A percentile compares a stretch with the other conserved stretches of the same genome.
Conservation (phyloP, 37 sponge, comb jelly and placozoan species). For the Beroe ovata region DNA sequence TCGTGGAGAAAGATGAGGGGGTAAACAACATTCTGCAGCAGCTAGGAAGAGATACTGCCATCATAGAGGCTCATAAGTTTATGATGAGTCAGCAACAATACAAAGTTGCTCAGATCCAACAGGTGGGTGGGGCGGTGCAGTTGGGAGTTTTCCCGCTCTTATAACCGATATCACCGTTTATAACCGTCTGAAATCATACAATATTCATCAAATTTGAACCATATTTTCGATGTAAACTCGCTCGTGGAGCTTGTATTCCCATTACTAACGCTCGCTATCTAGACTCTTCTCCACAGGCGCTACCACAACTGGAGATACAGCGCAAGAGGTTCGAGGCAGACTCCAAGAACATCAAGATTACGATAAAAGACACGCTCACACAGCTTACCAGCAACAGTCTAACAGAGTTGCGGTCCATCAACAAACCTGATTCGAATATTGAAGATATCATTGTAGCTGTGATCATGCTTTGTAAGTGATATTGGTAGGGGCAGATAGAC, state of each 20-base stretch:
- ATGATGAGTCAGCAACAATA: conserved; percentile 73
- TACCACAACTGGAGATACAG: conserved; percentile 49
- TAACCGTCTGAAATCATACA: too few relatives aligned
- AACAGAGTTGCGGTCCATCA: conserved; percentile 75
- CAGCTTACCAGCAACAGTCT: conserved; percentile 64
- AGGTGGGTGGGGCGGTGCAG: too few relatives aligned
- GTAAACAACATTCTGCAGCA: conserved; percentile 74
- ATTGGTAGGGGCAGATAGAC: too few relatives aligned
- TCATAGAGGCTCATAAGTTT: conserved; percentile 76
- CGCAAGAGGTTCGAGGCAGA: conserved; percentile 33
- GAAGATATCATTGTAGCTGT: conserved; percentile 82
- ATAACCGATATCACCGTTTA: too few relatives aligned
- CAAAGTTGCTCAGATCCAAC: conserved; percentile 76
- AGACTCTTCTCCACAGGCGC: conserved; percentile 9
- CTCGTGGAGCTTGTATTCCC: too few relatives aligned
- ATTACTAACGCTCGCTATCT: not conserved
- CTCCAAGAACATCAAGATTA: conserved; percentile 55
- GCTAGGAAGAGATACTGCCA: conserved; percentile 87
- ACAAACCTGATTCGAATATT: conserved; percentile 73
- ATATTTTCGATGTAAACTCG: too few relatives aligned
- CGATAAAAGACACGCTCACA: conserved; percentile 20
- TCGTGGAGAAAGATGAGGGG: conserved; percentile 76
- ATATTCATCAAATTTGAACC: too few relatives aligned
- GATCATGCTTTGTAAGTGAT: conserved; percentile 75
- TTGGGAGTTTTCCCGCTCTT: too few relatives aligned